Evolutionary conservation across 2,797 vertebrate species (phyloP), one percentile per base, ranked within the genome.

Genomic region (Myotis planiceps): DNA sequence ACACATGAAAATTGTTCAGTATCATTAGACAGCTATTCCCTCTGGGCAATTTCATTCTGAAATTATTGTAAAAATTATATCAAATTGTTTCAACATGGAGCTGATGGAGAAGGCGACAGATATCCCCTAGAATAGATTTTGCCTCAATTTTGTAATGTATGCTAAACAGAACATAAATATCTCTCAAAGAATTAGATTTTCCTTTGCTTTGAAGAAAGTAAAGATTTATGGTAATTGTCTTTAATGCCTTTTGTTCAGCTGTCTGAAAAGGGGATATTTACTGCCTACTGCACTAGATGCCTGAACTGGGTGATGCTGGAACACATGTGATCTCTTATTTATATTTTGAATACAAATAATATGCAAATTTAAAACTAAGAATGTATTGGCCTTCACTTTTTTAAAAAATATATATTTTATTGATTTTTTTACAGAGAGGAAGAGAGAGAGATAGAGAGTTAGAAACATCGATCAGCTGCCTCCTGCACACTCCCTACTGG

Each of bases 341-440:
- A 89, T 27, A 90, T 82, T 51, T 27, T 53, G 85, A 97, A 94
- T 83, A 74, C 23, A 97, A 87, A 88, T 81, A 68, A 97, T 92
- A 83, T 42, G 45, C 51, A 94, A 90, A 92, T 76, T 95, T 75
- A 76, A 92, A 93, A 88, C 86, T 83, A 89, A 83, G 27, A 68
- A 75, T 85, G 18, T 42, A 84, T 68, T 85, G 76, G 84, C 71
- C 23, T 89, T 97, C 60, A 88, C 39, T 92, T 88, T 60, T 82
- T 42, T 9, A 2, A 9, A 42, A 42, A 37, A 37, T 37, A 42
- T 42, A 42, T 42, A 42, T 42, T 42, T 42, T 42, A 9, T 42
- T 42, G 9, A 42, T 42, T 42, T 42, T 39, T 42, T 42, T 42
- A 42, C 2, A 9, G 39, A 42, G 39, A 42, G 39, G 39, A 42